Evolutionary conservation across 35 echinoderm and acorn worm genomes (phyloP), one percentile per base, ranked within the genome.

Genomic region (Apostichopus californicus): DNA sequence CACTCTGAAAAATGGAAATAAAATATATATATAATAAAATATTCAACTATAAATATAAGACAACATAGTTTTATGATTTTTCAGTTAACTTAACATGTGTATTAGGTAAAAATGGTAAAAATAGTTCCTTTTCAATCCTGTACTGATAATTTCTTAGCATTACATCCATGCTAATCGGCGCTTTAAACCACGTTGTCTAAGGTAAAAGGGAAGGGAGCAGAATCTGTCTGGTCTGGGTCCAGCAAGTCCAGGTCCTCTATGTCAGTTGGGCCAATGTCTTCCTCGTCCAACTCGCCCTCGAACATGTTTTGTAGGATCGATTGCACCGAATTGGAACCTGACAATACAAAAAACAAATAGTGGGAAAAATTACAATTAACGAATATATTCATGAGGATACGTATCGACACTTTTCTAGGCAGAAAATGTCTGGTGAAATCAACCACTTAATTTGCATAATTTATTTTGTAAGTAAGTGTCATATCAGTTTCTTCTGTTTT

Each of bases 231-330:
- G 25, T 92, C 70, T 6, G 87, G 54, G 59, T 93, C 92, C 26
- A 91, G 57, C 15, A 54, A 73, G 15, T 98, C 94, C 56, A 92
- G 84, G 57, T 95, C 88, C 23, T 94, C 92, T 5, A 95, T 71
- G 10, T 92, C 92, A 64, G 91, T 73, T 18, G 96, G 94, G 17
- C 96, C 96, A 17, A 98, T 52, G 56, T 98, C 90, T 64, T 95
- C 96, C 20, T 92, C 93, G 66, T 95, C 94, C 11, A 98, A 57
- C 61, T 98, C 96, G 9, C 96, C 96, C 86, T 98, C 96, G 92
- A 98, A 98, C 96, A 98, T 95, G 34, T 92, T 92, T 75, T 98
- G 94, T 12, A 98, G 75, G 54, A 95, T 93, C n/a, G 88, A 59
- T 71, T 92, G 83, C 10, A 98, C 93, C 24, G 77, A 91, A 26